Evolutionary conservation across 2,797 vertebrate genomes (phyloP), one percentile per base, ranked within the genome.

Genomic region (Pyrocephalus nanus): DNA sequence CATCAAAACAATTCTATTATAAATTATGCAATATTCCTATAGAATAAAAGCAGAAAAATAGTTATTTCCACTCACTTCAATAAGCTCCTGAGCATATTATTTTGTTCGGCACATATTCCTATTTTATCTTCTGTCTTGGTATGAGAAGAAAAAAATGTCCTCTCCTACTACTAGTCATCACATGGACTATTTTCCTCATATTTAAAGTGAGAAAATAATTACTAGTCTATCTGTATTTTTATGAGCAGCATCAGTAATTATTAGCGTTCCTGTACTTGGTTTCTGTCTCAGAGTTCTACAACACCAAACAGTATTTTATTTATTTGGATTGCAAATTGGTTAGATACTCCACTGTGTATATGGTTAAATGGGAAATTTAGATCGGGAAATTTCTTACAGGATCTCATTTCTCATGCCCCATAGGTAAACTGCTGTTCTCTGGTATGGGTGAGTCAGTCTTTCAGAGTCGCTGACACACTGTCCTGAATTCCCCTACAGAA

Each of bases 361-460:
- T 83, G 96, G 93, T 71, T 42, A 77, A 42, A 19, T 30, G 17
- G 5, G 6, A n/a, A n/a, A n/a, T n/a, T n/a, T 7, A 36, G 15
- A 65, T 50, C 2, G 62, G 18, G 29, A 76, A 83, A 79, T 66
- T 85, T 88, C 60, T 92, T 89, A 65, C 51, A 76, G 74, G 36
- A 4, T 64, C 48, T 57, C n/a, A 42, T 83, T 95, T 66, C 61
- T 79, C 5, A 5, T 23, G 18, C 40, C 77, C 13, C 12, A 23
- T 3, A 42, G 82, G 78, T 65, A 87, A 85, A 32, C 42, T 70
- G 32, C 14, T 78, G 62, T 88, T 95, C 67, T 75, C 18, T 54
- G 70, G 47, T 83, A 43, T 23, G 72, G 69, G 95, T 78, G 88
- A 94, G 94, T 92, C 96, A 92, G 75, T 86, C 60, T 64, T 80